A percentile compares a stretch with the other conserved stretches of the same genome.
These are phyloP conservation scores for Thymelicus acteon DNA, from an alignment of 2,888 invertebrate genomes.

Conservation along the genomic window DNA sequence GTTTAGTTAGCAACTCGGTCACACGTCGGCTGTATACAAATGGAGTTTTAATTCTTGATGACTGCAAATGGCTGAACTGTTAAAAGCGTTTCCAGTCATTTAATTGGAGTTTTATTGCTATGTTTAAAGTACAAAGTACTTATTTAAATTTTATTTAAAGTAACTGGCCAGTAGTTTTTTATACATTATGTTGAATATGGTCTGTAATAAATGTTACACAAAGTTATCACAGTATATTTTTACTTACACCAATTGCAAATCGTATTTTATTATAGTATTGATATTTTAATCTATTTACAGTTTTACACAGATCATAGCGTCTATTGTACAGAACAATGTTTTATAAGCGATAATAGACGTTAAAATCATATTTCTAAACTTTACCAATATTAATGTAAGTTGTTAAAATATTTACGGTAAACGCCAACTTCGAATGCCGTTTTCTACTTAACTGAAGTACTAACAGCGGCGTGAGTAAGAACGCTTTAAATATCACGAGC, in stretches of 20 bases:
- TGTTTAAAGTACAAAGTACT: too few relatives aligned
- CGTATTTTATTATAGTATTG: too few relatives aligned
- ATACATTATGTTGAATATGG: too few relatives aligned
- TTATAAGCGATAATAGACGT: too few relatives aligned
- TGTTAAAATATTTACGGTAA: neutral
- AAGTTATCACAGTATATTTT: too few relatives aligned
- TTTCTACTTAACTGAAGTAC: neutral
- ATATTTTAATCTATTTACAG: too few relatives aligned
- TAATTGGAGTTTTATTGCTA: neutral
- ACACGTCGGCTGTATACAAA: conserved; percentile 17
- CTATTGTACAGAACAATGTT: too few relatives aligned
- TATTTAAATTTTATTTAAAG: too few relatives aligned
- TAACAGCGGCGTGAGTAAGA: neutral
- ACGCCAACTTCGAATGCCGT: neutral
- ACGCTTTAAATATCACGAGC: conserved; percentile 6
- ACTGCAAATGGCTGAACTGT: conserved; percentile 4
- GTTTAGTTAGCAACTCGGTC: conserved; percentile 2
- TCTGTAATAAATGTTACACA: too few relatives aligned
- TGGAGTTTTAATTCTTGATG: conserved; percentile 29
- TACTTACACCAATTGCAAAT: too few relatives aligned
- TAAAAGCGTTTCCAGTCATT: neutral
- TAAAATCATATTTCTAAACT: neutral
- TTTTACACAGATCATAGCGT: too few relatives aligned
- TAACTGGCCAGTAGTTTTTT: too few relatives aligned
- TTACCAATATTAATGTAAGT: neutral